Conservation (phyloP, 2,113 vertebrate genomes). For the Zosterops pallidus region DNA sequence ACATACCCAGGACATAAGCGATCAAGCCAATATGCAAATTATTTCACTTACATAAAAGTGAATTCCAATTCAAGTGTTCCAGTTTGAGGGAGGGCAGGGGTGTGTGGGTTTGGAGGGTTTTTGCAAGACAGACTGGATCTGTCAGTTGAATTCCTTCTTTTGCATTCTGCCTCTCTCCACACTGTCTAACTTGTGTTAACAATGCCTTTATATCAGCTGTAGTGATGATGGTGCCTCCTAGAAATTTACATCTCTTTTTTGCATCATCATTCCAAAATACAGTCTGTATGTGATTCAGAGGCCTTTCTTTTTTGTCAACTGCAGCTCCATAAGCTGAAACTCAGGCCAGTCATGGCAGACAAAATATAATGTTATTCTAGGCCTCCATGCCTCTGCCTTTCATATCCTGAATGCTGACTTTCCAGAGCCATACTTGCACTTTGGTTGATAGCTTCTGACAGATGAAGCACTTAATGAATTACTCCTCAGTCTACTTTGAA, state of each 20-base stretch:
- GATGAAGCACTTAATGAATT: background rate
- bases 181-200: background rate
- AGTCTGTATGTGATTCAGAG: background rate
- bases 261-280: background rate
- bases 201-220: background rate
- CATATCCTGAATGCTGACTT: background rate
- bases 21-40: background rate
- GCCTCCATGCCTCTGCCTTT: background rate
- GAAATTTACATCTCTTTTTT: background rate
- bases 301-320: background rate
- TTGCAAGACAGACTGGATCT: background rate
- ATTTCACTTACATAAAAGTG: background rate
- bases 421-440: background rate
- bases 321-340: background rate
- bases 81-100: fast-evolving
- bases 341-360: background rate
- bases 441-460: background rate
- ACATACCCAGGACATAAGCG: background rate
- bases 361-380: background rate
- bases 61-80: background rate
- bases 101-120: background rate
- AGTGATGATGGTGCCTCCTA: background rate
- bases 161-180: background rate
- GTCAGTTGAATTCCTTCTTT: background rate
- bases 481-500: background rate